Percentiles rank a stretch among this genome's conserved stretches.
Evolutionary conservation across 2,113 vertebrate genomes (phyloP).

Genomic region (Mesocricetus auratus): DNA sequence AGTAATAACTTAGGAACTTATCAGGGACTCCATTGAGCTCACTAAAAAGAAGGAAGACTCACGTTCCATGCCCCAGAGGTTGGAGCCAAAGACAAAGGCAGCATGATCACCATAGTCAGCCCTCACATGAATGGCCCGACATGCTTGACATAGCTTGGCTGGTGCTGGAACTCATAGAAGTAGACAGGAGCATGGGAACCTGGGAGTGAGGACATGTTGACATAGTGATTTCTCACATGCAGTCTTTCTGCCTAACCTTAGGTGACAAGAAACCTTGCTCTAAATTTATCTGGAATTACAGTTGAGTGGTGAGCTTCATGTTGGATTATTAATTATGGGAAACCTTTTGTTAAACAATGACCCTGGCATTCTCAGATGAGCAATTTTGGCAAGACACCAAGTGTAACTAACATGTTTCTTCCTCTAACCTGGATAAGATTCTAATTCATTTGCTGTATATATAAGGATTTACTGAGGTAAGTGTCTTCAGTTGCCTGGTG

Average conservation of each 20-base stretch:
- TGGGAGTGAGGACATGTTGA: conserved; percentile 58
- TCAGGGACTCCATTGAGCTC: rapidly evolving
- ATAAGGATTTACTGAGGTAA: not conserved
- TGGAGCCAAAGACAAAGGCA: conserved; percentile 87
- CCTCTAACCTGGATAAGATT: not conserved
- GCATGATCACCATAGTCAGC: too few species aligned
- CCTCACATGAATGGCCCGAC: conserved; percentile 83
- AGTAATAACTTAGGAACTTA: not conserved
- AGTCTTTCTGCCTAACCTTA: not conserved
- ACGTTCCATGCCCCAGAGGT: conserved; percentile 74
- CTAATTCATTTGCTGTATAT: not conserved
- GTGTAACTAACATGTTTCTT: not conserved
- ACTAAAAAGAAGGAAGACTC: conserved; percentile 18
- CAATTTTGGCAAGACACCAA: not conserved
- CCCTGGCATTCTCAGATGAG: not conserved
- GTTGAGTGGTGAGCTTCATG: too few species aligned
- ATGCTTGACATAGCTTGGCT: conserved; percentile 60
- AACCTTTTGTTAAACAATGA: not conserved
- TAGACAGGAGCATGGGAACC: conserved; percentile 89
- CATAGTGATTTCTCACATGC: not conserved
- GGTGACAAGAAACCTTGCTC: not conserved
- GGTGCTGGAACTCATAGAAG: conserved; percentile 92
- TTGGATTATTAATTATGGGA: not conserved
- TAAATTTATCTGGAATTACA: not conserved
- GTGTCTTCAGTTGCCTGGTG: not conserved